Evolutionary conservation across 2,797 vertebrate genomes (phyloP), one percentile per base, ranked within the genome.

Genomic region (Rhynchotus rufescens): DNA sequence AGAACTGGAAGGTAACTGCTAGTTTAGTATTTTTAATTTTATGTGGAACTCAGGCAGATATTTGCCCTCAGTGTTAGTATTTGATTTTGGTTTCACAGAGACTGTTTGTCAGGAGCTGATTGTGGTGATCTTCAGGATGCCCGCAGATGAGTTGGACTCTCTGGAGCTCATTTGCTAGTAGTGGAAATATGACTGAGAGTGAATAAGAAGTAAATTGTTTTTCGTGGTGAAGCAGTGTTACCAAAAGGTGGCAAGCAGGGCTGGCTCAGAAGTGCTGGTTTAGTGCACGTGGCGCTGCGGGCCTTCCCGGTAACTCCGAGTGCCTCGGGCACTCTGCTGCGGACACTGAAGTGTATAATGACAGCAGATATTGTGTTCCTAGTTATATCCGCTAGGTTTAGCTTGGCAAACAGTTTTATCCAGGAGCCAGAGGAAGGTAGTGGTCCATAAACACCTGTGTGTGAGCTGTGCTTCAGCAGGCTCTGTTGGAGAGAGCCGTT

Each of bases 401-500:
- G 20, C 77, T 83, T 85, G 69, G 88, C 86, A 80, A 80, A 25
- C 32, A 15, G 21, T 59, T 75, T 40, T 40, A 26, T 65, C 56
- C 19, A 22, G 78, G 54, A 80, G 30, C 65, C 40, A 32, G n/a
- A 22, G 73, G 61, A 83, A 91, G 65, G 86, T 21, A 64, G 73
- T 62, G 56, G 19, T 66, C 60, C 47, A 8, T 42, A 26, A 91
- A 30, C 38, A 38, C 47, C 15, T 42, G 49, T 51, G 25, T 36
- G 80, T 32, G 73, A 47, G 51, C 40, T 66, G 66, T 74, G 73
- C 73, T 87, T 69, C 79, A 80, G 64, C 75, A 89, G 77, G 47
- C 36, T 6, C 23, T 4, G 25, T 57, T 40, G 54, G 49, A 54
- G 60, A 67, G 54, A 66, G 20, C 69, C 64, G 16, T 57, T 73